These are phyloP conservation scores for Spatula clypeata DNA, from an alignment of 2,797 vertebrate species.

Conservation along the genomic window DNA sequence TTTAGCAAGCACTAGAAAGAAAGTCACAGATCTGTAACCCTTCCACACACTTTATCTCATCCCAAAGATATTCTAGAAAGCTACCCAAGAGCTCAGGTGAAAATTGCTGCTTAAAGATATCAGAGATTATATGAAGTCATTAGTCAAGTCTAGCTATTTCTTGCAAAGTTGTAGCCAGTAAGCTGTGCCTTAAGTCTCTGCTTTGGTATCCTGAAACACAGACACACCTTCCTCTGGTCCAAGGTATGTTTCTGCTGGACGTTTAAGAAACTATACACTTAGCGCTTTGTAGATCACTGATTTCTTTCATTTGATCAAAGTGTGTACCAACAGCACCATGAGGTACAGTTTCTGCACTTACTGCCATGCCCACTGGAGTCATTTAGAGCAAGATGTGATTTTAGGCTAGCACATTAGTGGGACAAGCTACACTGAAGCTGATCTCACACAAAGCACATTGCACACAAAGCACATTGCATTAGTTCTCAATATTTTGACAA, in stretches of 20 bases:
- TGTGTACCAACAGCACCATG: neutral
- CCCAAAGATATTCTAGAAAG: neutral
- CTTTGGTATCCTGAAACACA: neutral
- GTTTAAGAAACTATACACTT: neutral
- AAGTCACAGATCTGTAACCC: neutral
- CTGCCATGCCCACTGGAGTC: neutral
- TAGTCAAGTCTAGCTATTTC: constrained; percentile 56
- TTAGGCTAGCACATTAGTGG: neutral
- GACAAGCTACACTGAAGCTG: neutral
- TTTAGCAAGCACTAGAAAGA: neutral
- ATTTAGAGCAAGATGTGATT: neutral
- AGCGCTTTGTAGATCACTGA: neutral
- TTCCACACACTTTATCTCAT: neutral
- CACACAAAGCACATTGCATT: neutral
- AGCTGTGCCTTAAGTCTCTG: constrained; percentile 25
- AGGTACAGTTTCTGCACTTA: neutral
- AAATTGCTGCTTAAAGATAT: constrained; percentile 54
- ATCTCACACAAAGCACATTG: neutral
- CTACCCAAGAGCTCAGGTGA: neutral
- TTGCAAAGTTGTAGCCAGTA: constrained; percentile 55
- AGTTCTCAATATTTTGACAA: neutral
- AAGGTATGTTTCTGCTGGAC: neutral
- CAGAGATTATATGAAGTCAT: constrained; percentile 21
- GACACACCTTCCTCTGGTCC: neutral
- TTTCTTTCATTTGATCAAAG: constrained; percentile 41